These are phyloP conservation scores for Hipparchia sbordonii DNA, from an alignment of 2,888 invertebrate species.

Conservation along the genomic window DNA sequence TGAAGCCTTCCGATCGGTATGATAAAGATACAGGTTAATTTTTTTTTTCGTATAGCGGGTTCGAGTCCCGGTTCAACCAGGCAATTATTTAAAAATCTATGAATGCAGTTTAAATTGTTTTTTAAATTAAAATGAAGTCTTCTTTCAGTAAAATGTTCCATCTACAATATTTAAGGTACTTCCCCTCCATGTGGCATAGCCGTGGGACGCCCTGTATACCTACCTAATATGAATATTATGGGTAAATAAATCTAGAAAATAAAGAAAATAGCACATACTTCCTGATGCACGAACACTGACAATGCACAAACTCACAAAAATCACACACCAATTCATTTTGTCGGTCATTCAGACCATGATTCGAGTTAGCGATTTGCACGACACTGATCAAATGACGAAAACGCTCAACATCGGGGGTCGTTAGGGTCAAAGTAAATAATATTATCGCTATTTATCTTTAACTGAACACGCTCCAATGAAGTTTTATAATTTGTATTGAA, in stretches of 20 bases:
- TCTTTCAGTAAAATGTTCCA: too few relatives aligned
- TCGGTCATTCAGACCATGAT: conserved; percentile 57
- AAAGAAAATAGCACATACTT: conserved; percentile 53
- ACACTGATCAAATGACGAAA: conserved; percentile 64
- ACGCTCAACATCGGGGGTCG: conserved; percentile 51
- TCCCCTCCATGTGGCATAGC: too few relatives aligned
- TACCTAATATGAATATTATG: not conserved
- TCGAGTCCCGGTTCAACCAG: too few relatives aligned
- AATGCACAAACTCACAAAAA: conserved; percentile 69
- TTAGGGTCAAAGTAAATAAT: conserved; percentile 70
- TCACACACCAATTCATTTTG: conserved; percentile 70
- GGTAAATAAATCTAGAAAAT: not conserved
- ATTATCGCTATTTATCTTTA: conserved; percentile 68
- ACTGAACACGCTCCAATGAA: conserved; percentile 43
- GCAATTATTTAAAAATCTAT: too few relatives aligned
- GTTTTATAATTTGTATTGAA: conserved; percentile 38
- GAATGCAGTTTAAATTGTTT: too few relatives aligned
- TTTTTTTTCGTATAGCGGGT: too few relatives aligned
- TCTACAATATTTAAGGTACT: too few relatives aligned
- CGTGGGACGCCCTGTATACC: too few relatives aligned
- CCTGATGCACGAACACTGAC: conserved; percentile 61
- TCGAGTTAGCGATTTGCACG: conserved; percentile 52
- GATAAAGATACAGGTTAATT: too few relatives aligned
- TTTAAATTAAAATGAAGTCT: too few relatives aligned
- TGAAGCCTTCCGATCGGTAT: too few relatives aligned